Evolutionary conservation across 2,888 invertebrate genomes (phyloP), one percentile per base, ranked within the genome.

Genomic region (Sinohyriopsis cumingii): DNA sequence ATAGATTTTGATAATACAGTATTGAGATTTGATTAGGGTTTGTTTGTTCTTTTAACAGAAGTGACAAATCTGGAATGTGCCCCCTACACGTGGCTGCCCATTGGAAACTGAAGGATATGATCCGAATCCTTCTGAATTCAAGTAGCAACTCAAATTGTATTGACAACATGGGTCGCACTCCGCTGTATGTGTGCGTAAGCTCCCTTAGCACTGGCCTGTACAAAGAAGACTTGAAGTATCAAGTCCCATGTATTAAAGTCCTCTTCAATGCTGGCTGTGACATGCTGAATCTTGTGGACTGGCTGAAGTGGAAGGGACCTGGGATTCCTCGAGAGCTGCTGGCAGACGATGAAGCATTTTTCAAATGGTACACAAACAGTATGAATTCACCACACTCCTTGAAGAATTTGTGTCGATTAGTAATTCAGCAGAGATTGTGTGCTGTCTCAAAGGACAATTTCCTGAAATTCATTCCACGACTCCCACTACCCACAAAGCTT

Each of bases 231-330:
- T 79, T 89, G 64, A 86, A 87, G 63, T 87, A 88, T 74, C 87
- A 88, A 80, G 83, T 89, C 7, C 85, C 87, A 7, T 87, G 87
- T 71, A 86, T 87, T 45, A 82, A 87, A 68, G 80, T 87, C 19
- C 79, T 90, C 75, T 87, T 86, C 73, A 77, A 83, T 65, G 85
- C 88, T 53, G 87, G 89, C 67, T 89, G 90, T 79, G 90, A 90
- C 81, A 89, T 89, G 88, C 82, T 90, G 56, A 90, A 90, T 75
- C 81, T 90, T 15, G 84, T 86, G 15, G 88, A 88, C 72, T 90
- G 90, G 90, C 76, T 90, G n/a, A 84, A 86, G 59, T 86, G 86
- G 85, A 89, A 89, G 66, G 87, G 89, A 1, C 86, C 89, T 0
- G 89, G 88, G 15, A 87, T 88, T 68, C 86, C 88, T 3, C 80